Evolutionary conservation across 2,888 invertebrate species (phyloP), one percentile per base, ranked within the genome.

Genomic region (Sicus ferrugineus): DNA sequence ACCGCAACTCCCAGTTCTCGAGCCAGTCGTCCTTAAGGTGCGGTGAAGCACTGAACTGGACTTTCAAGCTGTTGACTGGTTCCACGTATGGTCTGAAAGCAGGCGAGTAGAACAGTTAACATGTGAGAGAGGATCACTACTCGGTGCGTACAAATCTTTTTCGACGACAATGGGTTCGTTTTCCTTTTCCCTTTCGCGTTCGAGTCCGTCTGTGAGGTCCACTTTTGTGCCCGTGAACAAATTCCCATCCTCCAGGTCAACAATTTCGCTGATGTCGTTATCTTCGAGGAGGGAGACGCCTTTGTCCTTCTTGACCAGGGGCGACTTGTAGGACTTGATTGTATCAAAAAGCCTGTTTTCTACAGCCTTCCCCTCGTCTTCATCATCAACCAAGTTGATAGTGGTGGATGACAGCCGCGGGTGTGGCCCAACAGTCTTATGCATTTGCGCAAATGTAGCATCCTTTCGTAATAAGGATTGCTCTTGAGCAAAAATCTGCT

Each of bases 41-140:
- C 0, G 87, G 86, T 23, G 85, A 86, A 28, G 88, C 86, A 76
- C 86, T 88, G n/a, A 88, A 84, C 3, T 88, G 87, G 30, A 88
- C 88, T 75, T 87, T 87, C 26, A 91, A 83, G 31, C 89, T 86
- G 78, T 91, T 91, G 16, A 89, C 83, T 11, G 80, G 81, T 42
- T 78, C 77, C 4, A 81, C 80, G 59, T 73, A 75, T 6, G 88
- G 80, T 71, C 81, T 81, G 58, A 58, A 42, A n/a, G 11, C 38
- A n/a, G 87, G 14, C 86, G 11, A 86, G 86, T 1, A 86, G 86
- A 2, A 86, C 2, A 28, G 26, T 65, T 38, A 58, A 26, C n/a
- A 16, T n/a, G 3, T 52, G 28, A 14, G 23, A 9, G 42, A 9
- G 5, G 11, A 4, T 0, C n/a, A 19, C 31, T 31, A 21, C 14